Conservation (phyloP, 2,797 vertebrate species). For the Molothrus aeneus region DNA sequence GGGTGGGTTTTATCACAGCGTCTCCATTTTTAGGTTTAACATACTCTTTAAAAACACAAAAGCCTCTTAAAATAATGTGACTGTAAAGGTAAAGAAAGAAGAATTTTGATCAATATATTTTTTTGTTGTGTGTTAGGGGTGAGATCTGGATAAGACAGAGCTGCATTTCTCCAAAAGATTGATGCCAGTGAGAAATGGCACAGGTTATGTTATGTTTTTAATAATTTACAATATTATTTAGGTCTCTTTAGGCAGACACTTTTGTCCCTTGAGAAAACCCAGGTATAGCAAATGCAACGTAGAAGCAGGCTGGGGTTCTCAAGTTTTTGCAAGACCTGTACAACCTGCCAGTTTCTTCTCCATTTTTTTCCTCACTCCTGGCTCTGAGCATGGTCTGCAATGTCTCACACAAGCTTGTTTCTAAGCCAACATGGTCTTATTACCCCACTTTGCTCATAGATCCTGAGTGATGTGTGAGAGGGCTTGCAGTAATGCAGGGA, state of each 20-base stretch:
- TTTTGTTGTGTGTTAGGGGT: not conserved
- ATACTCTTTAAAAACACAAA: not conserved
- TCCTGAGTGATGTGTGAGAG: not conserved
- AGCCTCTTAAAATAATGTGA: not conserved
- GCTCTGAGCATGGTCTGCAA: not conserved
- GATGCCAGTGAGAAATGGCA: not conserved
- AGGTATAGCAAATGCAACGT: not conserved
- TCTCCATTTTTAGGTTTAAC: not conserved
- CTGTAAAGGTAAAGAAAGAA: not conserved
- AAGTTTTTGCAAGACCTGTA: not conserved
- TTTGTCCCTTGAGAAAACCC: not conserved
- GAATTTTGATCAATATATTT: not conserved
- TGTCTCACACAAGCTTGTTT: not conserved
- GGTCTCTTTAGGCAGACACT: not conserved
- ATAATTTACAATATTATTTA: not conserved
- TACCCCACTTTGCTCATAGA: not conserved
- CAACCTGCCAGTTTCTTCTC: not conserved
- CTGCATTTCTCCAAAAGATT: not conserved
- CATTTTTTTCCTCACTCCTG: not conserved
- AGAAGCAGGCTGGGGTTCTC: not conserved
- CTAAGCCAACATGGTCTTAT: not conserved
- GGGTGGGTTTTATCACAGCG: not conserved
- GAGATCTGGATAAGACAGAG: not conserved
- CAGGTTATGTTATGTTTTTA: not conserved
- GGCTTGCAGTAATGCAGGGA: not conserved